Evolutionary conservation across 2,113 vertebrate genomes (phyloP), one percentile per base, ranked within the genome.

Genomic region (Microcebus murinus): DNA sequence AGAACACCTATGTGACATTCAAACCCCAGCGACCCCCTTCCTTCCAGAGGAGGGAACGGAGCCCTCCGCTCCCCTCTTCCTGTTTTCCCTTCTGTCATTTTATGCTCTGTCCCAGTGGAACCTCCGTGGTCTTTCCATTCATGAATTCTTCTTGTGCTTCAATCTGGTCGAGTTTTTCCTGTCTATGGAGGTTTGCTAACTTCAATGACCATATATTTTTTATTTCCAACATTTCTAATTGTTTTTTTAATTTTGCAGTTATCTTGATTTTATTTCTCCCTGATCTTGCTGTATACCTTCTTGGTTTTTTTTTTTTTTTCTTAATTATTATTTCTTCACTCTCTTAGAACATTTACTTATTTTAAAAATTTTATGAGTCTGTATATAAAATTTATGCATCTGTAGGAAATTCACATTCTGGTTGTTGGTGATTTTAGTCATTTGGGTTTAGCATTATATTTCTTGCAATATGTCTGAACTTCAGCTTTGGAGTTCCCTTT

Each of bases 251-350:
- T 61, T 48, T 83, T 80, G 68, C 57, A 27, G 0, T 88, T 70
- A 42, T 73, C 42, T 68, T 87, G 45, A n/a, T 65, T 67, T 63
- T 93, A 57, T 68, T 68, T 90, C 31, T 86, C 34, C 27, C 52
- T 59, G 15, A 79, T 80, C 90, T 79, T 90, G 31, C 21, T 73
- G 10, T 8, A 15, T 84, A 61, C 4, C 39, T 71, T 65, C 6
- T 57, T 57, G 34, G 10, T 50, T 42, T 39, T 39, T 42, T 42
- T 11, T 11, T 45, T 61, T 76, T 61, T 17, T 36, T 45, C 45
- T 45, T 61, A 81, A 91, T 67, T 59, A 61, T 93, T 95, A 73
- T 92, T 95, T 91, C 13, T 82, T 95, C 12, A 79, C 50, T 95
- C 14, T 55, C 68, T 93, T 77, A 48, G 55, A 65, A 10, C 55